Conservation (phyloP, 2,888 invertebrate genomes). For the Diaprepes abbreviatus region DNA sequence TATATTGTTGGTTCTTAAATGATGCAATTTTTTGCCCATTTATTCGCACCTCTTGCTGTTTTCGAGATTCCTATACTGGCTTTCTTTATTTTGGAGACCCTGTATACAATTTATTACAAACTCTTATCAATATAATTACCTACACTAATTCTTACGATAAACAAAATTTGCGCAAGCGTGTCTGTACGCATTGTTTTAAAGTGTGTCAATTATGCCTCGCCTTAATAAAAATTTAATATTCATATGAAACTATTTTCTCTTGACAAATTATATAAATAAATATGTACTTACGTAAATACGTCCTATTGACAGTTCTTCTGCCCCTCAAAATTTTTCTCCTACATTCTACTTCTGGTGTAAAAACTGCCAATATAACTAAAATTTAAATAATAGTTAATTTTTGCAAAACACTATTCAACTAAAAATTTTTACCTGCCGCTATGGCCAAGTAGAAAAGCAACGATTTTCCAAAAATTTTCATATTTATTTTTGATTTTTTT, state of each 20-base stretch:
- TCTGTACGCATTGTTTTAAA: constrained; percentile 5
- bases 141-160: background rate
- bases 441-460: constrained; percentile 49
- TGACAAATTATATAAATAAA: background rate
- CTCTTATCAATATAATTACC: too few species aligned
- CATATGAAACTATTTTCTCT: background rate
- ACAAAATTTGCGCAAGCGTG: constrained; percentile 16
- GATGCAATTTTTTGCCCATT: too few species aligned
- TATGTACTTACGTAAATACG: constrained; percentile 81
- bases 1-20: too few species aligned
- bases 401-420: background rate
- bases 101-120: too few species aligned
- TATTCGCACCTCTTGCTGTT: too few species aligned
- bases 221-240: background rate
- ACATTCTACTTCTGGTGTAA: constrained; percentile 80
- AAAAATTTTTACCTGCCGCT: constrained; percentile 51
- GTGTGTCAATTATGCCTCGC: constrained; percentile 17
- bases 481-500: constrained; percentile 36
- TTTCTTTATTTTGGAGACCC: too few species aligned
- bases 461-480: constrained; percentile 49
- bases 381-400: constrained; percentile 4
- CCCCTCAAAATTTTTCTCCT: constrained; percentile 84
- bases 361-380: constrained; percentile 76
- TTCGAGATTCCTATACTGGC: too few species aligned
- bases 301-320: constrained; percentile 82